These are phyloP conservation scores for Chromoteleia sp. DNA, from an alignment of 2,888 invertebrate species.

Conservation along the genomic window DNA sequence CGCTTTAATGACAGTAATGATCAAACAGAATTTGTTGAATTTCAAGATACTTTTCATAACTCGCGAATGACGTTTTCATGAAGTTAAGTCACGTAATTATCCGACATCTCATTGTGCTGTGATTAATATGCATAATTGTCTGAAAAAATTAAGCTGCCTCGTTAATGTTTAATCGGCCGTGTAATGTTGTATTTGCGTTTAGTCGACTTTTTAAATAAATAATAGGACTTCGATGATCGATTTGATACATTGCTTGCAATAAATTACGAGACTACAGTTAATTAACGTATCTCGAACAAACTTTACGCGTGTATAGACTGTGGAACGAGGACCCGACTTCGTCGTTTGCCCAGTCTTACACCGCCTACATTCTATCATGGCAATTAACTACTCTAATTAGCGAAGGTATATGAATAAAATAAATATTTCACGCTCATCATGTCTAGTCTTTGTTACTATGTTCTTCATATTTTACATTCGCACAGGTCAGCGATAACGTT, in stretches of 20 bases:
- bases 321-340: conserved; percentile 68
- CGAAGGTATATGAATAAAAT: conserved; percentile 68
- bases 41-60: too few relatives aligned
- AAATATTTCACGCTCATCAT: conserved; percentile 68
- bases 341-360: conserved; percentile 66
- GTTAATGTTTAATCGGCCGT: not conserved
- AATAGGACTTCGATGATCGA: conserved; percentile 52
- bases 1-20: too few relatives aligned
- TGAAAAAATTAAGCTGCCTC: not conserved
- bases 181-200: not conserved
- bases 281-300: conserved; percentile 70
- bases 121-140: not conserved
- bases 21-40: too few relatives aligned
- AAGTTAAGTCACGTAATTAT: too few relatives aligned
- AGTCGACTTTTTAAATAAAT: conserved; percentile 51
- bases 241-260: conserved; percentile 63
- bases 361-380: conserved; percentile 66
- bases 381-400: conserved; percentile 72
- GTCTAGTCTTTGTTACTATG: conserved; percentile 56
- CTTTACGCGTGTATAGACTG: conserved; percentile 68
- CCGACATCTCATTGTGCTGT: too few relatives aligned
- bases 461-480: conserved; percentile 58
- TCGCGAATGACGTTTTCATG: too few relatives aligned
- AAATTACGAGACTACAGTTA: conserved; percentile 65
- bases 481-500: conserved; percentile 53